phyloP scores from a whole-genome alignment of 1,140 invertebrate genomes.

The Carcinoscorpius rotundicauda region DNA sequence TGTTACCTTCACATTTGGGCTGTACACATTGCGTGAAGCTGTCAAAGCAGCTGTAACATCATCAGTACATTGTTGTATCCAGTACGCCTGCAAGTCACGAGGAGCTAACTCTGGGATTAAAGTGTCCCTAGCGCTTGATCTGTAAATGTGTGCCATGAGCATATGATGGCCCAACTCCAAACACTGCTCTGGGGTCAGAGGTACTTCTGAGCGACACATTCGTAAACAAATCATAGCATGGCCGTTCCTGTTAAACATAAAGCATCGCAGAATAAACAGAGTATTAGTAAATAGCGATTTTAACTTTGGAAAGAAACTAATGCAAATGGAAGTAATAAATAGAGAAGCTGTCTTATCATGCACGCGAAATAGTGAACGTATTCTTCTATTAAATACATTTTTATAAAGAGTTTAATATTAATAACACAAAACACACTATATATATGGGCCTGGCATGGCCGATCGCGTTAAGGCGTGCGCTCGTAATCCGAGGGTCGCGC shows the following conservation, averaged over 20 bases:
- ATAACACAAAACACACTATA: too few species aligned
- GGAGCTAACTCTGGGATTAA: conserved; percentile 36
- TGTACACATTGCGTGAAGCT: conserved; percentile 78
- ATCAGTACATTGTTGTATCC: conserved; percentile 68
- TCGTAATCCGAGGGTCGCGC: too few species aligned
- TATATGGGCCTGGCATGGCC: too few species aligned
- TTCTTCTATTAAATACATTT: too few species aligned
- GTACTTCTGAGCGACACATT: conserved; percentile 67
- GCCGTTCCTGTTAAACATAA: conserved; percentile 46
- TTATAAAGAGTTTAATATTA: too few species aligned
- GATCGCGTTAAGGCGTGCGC: too few species aligned
- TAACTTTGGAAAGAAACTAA: too few species aligned
- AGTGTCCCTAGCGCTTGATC: conserved; percentile 17
- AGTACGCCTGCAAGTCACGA: conserved; percentile 73
- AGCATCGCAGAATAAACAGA: too few species aligned
- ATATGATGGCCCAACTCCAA: conserved; percentile 92
- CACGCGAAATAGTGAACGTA: too few species aligned
- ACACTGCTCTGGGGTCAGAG: conserved; percentile 69
- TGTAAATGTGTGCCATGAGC: conserved; percentile 88
- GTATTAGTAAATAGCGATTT: too few species aligned
- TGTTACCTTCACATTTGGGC: conserved; percentile 76
- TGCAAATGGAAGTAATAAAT: too few species aligned
- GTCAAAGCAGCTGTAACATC: conserved; percentile 73
- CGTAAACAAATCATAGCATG: conserved; percentile 86
- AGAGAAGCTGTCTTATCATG: too few species aligned